phyloP scores from a whole-genome alignment of 2,797 vertebrate species.

The Smutsia gigantea region DNA sequence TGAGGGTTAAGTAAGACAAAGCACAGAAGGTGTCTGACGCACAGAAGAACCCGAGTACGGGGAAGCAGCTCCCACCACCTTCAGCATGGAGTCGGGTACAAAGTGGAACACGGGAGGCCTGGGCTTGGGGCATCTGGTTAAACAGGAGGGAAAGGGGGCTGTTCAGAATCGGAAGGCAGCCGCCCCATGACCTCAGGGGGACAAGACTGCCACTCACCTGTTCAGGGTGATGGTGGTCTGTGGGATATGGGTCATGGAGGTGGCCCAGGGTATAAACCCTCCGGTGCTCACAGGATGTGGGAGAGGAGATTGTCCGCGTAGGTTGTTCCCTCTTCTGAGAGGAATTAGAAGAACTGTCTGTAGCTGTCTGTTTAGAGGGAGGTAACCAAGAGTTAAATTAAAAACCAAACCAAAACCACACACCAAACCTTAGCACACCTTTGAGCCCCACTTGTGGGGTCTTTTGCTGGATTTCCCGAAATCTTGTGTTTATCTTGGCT shows the following conservation, averaged over 20 bases:
- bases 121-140: neutral
- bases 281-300: slow-evolving; percentile 93
- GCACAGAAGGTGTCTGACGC: neutral
- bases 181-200: neutral
- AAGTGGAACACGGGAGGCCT: accelerated
- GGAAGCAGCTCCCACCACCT: neutral
- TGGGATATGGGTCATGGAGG: slow-evolving; percentile 92
- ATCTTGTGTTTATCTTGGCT: neutral
- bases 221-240: slow-evolving; percentile 95
- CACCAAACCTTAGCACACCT: accelerated
- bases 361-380: slow-evolving; percentile 91
- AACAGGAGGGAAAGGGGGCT: neutral
- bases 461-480: neutral
- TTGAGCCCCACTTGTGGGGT: neutral
- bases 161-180: accelerated
- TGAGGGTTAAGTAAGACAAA: neutral
- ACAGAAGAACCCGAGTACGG: neutral
- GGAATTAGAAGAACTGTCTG: slow-evolving; percentile 99
- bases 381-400: slow-evolving; percentile 50
- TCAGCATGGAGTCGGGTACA: accelerated
- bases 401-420: neutral
- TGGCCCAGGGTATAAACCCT: slow-evolving; percentile 93
- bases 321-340: slow-evolving; percentile 95
- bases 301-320: slow-evolving; percentile 92
- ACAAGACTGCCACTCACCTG: slow-evolving; percentile 88